Evolutionary conservation across 2,888 invertebrate genomes (phyloP).

Genomic region (Allygus modestus): DNA sequence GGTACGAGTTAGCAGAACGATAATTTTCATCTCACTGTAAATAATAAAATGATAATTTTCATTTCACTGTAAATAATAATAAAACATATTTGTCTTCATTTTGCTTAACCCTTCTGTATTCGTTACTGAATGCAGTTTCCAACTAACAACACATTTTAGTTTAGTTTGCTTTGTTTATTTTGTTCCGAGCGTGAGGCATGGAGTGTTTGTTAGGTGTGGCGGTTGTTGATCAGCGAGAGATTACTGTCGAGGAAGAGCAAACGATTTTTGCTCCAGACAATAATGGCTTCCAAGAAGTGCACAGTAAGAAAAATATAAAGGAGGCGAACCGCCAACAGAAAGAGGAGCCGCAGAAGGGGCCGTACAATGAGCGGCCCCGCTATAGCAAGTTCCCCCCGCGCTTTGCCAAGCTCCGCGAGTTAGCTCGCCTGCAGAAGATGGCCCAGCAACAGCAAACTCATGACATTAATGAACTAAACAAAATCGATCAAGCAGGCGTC

Average conservation of each 20-base stretch:
- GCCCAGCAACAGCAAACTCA: conserved; percentile 72
- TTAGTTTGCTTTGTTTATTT: conserved; percentile 65
- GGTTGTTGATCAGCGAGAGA: conserved; percentile 76
- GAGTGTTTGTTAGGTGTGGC: conserved; percentile 74
- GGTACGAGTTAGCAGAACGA: too few species aligned
- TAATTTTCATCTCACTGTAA: too few species aligned
- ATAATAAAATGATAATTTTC: too few species aligned
- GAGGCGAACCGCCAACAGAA: conserved; percentile 73
- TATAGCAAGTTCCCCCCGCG: conserved; percentile 84
- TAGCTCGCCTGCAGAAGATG: conserved; percentile 70
- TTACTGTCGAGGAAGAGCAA: conserved; percentile 73
- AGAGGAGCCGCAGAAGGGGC: conserved; percentile 57
- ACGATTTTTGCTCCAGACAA: conserved; percentile 75
- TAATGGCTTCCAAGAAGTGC: conserved; percentile 89
- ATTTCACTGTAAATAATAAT: too few species aligned
- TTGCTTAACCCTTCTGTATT: neutral
- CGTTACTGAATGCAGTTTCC: neutral
- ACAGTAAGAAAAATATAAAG: conserved; percentile 86
- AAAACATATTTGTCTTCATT: too few species aligned
- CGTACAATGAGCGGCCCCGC: conserved; percentile 51
- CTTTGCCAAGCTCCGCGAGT: conserved; percentile 85
- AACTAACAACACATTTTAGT: conserved; percentile 44
- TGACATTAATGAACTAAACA: conserved; percentile 71
- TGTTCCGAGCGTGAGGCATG: conserved; percentile 69
- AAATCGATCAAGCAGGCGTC: conserved; percentile 70